Percentiles rank a stretch among this genome's conserved stretches.
Evolutionary conservation across 1,140 invertebrate species (phyloP).

Genomic region (Tetraneura akinire): DNA sequence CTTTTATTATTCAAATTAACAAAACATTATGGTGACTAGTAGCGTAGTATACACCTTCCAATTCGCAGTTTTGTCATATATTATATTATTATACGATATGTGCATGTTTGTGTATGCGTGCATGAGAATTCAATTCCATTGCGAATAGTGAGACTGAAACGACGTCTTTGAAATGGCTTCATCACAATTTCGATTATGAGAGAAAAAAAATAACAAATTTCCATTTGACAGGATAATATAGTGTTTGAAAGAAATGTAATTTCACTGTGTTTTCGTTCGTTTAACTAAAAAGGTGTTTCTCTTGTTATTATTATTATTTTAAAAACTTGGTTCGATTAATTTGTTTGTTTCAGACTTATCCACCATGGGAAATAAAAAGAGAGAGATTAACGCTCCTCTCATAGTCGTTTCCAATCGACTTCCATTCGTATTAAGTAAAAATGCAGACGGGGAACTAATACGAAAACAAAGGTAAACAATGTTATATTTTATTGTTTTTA

Average conservation of each 20-base stretch:
- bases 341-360: slow-evolving; percentile 27
- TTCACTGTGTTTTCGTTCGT: slow-evolving; percentile 10
- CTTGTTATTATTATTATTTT: too few relatives aligned
- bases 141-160: neutral
- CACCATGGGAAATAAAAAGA: slow-evolving; percentile 30
- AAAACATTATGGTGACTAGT: neutral
- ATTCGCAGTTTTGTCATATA: neutral
- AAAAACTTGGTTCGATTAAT: neutral
- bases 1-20: slow-evolving; percentile 31
- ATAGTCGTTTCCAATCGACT: slow-evolving; percentile 88
- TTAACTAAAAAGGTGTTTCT: slow-evolving; percentile 2
- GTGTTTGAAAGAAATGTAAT: neutral
- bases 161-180: slow-evolving; percentile 30
- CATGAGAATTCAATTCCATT: slow-evolving; percentile 34
- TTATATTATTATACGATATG: neutral
- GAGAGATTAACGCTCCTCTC: slow-evolving; percentile 60
- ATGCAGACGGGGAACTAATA: slow-evolving; percentile 65
- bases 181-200: slow-evolving; percentile 43
- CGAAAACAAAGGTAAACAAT: slow-evolving; percentile 76
- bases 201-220: slow-evolving; percentile 30
- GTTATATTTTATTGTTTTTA: neutral
- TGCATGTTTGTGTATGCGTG: neutral
- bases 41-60: slow-evolving; percentile 10
- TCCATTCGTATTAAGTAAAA: slow-evolving; percentile 80
- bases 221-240: slow-evolving; percentile 13